Evolutionary conservation across 2,797 vertebrate genomes (phyloP), one percentile per base, ranked within the genome.

Genomic region (Hapalemur alaotrensis): DNA sequence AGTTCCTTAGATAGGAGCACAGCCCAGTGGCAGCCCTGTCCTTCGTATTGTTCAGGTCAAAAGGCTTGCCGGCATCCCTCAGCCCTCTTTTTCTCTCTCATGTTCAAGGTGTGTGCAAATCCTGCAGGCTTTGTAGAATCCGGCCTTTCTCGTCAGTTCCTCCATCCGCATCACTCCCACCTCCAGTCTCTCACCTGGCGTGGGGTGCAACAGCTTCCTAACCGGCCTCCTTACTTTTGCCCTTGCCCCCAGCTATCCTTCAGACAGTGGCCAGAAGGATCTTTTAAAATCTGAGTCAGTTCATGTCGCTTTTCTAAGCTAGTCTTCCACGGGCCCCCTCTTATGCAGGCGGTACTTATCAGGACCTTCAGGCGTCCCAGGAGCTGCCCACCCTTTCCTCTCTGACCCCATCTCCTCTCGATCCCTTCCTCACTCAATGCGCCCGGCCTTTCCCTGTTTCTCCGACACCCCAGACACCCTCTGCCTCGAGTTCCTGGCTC

Each of bases 401-500:
- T 80, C 65, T 3, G 12, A 35, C 46, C 32, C 43, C 32, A 20
- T 79, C 38, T 14, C 15, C 23, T 81, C 73, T 79, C 20, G 9
- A 2, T n/a, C 14, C 4, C 38, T 61, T 5, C 61, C 30, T 69
- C 32, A 30, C 14, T 57, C 30, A 4, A 14, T 18, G 22, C 7
- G 3, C 22, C 32, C 14, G 7, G 32, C 3, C 28, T 63, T n/a
- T 41, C 75, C 1, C 48, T 12, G 35, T 54, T 23, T 13, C 35
- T 14, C 65, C 69, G 38, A 38, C 63, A 18, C 63, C 5, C n/a
- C 43, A 12, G 2, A 17, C 52, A 30, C 5, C 1, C 54, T 28
- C 13, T 0, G 1, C 54, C 9, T 32, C 2, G 6, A 0, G 0
- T 7, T n/a, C 75, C 22, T 30, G 20, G 75, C 25, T 17, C 67